Conservation (phyloP, 2,113 vertebrate genomes). For the Chionodraco myersi region DNA sequence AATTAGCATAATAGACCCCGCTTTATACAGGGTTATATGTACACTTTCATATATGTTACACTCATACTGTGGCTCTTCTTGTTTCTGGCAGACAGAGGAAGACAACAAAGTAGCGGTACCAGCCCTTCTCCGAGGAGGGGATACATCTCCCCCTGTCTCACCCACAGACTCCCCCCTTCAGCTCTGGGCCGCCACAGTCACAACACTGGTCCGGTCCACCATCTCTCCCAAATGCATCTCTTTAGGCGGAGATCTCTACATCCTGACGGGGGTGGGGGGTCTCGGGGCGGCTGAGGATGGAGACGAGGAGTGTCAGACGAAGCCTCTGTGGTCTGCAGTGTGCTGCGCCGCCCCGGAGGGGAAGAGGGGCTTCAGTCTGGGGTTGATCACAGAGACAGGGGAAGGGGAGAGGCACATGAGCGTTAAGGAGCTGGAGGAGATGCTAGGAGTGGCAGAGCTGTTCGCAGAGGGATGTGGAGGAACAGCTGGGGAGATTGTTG, state of each 20-base stretch:
- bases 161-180: slow-evolving; percentile 55
- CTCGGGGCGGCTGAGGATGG: slow-evolving; percentile 41
- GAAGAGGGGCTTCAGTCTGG: slow-evolving; percentile 68
- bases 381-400: slow-evolving; percentile 67
- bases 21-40: no score
- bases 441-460: slow-evolving; percentile 68
- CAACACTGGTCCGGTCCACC: slow-evolving; percentile 66
- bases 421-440: slow-evolving; percentile 76
- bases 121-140: slow-evolving; percentile 65
- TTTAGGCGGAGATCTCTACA: slow-evolving; percentile 73
- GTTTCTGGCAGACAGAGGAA: slow-evolving; percentile 49
- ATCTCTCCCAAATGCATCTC: slow-evolving; percentile 69
- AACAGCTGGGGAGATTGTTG: slow-evolving; percentile 25
- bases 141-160: slow-evolving; percentile 4
- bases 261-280: slow-evolving; percentile 73
- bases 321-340: slow-evolving; percentile 76
- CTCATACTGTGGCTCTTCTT: background rate
- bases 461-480: slow-evolving; percentile 78
- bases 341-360: slow-evolving; percentile 76
- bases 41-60: background rate
- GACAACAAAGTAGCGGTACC: slow-evolving; percentile 54
- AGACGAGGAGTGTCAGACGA: slow-evolving; percentile 51
- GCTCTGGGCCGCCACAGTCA: slow-evolving; percentile 75
- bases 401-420: slow-evolving; percentile 64
- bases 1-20: no score